Conservation (phyloP, 2,797 vertebrate genomes). For the Apodemus agrarius region DNA sequence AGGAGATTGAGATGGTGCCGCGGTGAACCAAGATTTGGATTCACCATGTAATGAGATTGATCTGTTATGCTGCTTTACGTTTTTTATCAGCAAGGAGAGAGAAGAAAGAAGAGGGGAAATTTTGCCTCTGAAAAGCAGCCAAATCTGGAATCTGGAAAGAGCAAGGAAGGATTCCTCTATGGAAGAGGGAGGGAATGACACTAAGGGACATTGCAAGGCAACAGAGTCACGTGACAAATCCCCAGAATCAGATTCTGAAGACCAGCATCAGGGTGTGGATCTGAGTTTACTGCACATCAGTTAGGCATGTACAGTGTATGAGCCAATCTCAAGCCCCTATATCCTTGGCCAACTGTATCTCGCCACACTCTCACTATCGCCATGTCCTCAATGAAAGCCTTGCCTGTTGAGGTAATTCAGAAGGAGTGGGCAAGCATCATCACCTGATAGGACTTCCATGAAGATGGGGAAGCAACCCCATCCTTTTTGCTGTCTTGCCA, state of each 20-base stretch:
- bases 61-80: background rate
- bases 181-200: background rate
- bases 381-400: background rate
- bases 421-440: background rate
- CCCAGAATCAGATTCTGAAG: background rate
- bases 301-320: background rate
- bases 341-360: background rate
- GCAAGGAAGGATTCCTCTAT: background rate
- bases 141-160: background rate
- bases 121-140: slow-evolving; percentile 54
- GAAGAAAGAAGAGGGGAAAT: background rate
- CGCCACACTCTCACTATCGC: background rate
- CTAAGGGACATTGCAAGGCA: background rate
- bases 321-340: background rate
- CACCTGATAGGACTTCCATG: background rate
- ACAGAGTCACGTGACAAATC: background rate
- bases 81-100: background rate
- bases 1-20: accelerated
- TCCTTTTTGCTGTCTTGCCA: background rate
- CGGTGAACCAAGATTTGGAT: background rate
- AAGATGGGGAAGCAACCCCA: background rate
- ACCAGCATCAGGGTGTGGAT: background rate
- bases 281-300: background rate
- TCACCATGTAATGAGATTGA: background rate
- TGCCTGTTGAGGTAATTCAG: background rate